Evolutionary conservation across 2,113 vertebrate genomes (phyloP), one percentile per base, ranked within the genome.

Genomic region (Phocoena sinus): DNA sequence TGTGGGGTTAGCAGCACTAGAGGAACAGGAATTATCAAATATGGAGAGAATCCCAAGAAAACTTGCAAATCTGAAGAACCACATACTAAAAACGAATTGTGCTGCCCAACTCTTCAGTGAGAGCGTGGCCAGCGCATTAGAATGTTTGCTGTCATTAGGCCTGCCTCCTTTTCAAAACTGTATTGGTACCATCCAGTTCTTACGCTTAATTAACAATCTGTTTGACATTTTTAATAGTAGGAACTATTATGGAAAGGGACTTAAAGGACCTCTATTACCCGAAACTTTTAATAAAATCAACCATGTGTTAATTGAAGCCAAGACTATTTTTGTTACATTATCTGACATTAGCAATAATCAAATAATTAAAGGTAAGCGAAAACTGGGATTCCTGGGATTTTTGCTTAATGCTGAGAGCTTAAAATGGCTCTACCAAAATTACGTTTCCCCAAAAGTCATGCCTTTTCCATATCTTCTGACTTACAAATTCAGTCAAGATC

Each of bases 401-500:
- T 88, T 98, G 86, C 97, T 99, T 65, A 98, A 98, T 18, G 96
- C 95, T 0, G 97, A 98, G 96, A 99, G 98, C 82, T 94, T 99
- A 58, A 97, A 96, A 70, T 98, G 98, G 98, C 96, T 98, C 79
- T 98, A 92, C 20, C 93, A 92, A 85, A 98, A 96, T 56, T 96
- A 93, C 0, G 0, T 33, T 0, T 94, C 80, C 92, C 87, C 80
- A 50, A 93, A 96, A 79, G 80, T 67, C 5, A 2, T 62, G 93
- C 95, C 84, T 68, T 92, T 94, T 76, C 90, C 21, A 0, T 89
- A 81, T 63, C 65, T 98, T 85, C 94, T 96, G 73, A 89, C 97
- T 60, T 94, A 31, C 0, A 96, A 97, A 77, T 97, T 98, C 95
- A 98, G 96, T 95, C 98, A 98, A 0, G 97, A 98, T 18, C 96